Conservation (phyloP, 1,140 invertebrate genomes). For the Dinothrombium tinctorium region DNA sequence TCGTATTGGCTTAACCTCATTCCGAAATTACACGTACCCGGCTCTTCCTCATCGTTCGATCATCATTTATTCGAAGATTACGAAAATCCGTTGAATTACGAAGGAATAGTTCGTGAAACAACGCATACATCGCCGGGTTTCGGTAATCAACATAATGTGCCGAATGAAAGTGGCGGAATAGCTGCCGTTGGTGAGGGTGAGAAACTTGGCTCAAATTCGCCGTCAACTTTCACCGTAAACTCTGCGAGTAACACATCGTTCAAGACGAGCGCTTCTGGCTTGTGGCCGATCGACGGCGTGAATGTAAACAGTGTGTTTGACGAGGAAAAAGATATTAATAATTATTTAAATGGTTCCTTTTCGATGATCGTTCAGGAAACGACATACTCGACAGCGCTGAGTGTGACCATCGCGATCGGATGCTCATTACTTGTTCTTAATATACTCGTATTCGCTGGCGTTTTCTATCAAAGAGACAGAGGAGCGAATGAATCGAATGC, state of each 20-base stretch:
- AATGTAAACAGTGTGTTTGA: no score
- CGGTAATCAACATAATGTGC: no score
- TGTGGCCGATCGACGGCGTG: no score
- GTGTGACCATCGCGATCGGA: constrained; percentile 77
- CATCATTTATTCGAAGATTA: constrained; percentile 58
- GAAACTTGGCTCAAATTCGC: no score
- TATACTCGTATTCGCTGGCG: constrained; percentile 68
- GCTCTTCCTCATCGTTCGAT: constrained; percentile 2
- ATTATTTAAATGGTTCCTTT: constrained; percentile 9
- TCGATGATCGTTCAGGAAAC: constrained; percentile 21
- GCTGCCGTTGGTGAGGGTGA: no score
- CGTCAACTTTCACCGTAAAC: no score
- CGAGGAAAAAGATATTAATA: no score
- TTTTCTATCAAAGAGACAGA: constrained; percentile 63
- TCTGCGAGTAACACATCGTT: no score
- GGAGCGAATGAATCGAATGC: no score
- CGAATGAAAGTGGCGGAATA: no score
- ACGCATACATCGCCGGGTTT: no score
- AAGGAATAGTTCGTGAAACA: constrained; percentile 20
- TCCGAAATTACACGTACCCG: constrained; percentile 51
- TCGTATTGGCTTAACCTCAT: constrained; percentile 89
- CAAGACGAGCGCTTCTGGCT: no score
- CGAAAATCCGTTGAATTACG: constrained; percentile 23
- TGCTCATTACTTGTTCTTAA: constrained; percentile 69
- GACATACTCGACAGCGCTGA: constrained; percentile 63